Base-by-base conservation (phyloP, 2,888 invertebrate species). In the Amiota minor region DNA sequence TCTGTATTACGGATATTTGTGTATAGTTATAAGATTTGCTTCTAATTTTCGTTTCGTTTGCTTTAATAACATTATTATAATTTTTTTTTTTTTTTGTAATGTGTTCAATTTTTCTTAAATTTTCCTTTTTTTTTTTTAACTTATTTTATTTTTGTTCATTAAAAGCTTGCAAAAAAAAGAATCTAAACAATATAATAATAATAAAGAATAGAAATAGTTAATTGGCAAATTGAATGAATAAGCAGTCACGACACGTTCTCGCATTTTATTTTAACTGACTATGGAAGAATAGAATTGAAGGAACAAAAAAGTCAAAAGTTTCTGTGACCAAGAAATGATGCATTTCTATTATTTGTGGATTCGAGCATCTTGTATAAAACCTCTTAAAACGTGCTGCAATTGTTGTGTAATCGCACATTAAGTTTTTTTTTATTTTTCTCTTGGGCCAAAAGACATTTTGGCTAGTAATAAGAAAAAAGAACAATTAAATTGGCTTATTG, bases 221-320 rank as follows among this genome's bases (percentile, higher is more conserved):
- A 50, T 11, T 67, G 20, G 23, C 11, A 62, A 50, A 50, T 1
- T 14, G n/a, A 12, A 47, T 65, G 49, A 65, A 65, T 65, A 65
- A 65, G 47, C 47, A 65, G 65, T 65, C 65, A 65, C 65, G 65
- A 65, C 65, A 65, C 65, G 65, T 65, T 65, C 62, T 18, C n/a
- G 47, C 56, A n/a, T n/a, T 64, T 49, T 35, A 35, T 35, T 35
- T 8, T 46, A 45, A 62, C 35, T n/a, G 45, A 62, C 16, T 14
- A 6, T 45, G 45, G 45, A 45, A 62, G 45, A 35, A 35, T 35
- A 35, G 35, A 35, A 35, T 35, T 35, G 35, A 35, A 35, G 35
- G 35, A 35, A 35, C 35, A 35, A 35, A 35, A 35, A 35, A 35
- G 35, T 35, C 35, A 35, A 35, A 35, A 35, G 35, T 35, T 35